A percentile compares a stretch with the other conserved stretches of the same genome.
These are phyloP conservation scores for Argopecten irradians DNA, from an alignment of 1,140 invertebrate genomes.

Conservation along the genomic window DNA sequence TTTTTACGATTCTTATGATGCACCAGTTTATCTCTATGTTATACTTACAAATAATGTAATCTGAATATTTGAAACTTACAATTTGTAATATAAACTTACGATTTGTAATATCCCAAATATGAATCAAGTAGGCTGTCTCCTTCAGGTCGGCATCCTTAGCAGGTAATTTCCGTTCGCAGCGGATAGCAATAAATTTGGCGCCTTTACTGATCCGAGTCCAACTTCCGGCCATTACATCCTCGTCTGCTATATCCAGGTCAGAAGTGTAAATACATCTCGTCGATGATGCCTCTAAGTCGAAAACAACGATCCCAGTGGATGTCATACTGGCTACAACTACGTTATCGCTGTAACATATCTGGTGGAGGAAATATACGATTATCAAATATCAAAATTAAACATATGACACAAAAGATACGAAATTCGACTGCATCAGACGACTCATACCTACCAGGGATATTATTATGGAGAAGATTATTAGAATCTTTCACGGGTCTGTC, in stretches of 20 bases:
- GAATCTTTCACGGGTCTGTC: no score
- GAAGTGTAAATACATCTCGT: neutral
- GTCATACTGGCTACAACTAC: neutral
- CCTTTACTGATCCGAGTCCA: slow-evolving; percentile 7
- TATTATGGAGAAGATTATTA: no score
- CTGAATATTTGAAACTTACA: no score
- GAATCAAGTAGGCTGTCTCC: neutral
- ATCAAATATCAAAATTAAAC: neutral
- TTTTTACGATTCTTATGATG: no score
- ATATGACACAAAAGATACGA: no score
- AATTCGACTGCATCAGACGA: no score
- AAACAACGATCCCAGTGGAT: neutral
- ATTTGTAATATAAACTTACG: neutral
- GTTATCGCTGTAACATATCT: neutral
- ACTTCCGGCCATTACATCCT: neutral
- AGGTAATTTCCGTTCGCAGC: neutral
- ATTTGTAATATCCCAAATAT: neutral
- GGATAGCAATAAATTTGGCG: neutral
- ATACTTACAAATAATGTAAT: no score
- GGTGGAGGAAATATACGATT: neutral
- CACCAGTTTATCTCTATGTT: no score
- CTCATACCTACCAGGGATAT: no score
- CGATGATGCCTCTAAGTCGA: neutral
- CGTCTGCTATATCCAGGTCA: neutral
- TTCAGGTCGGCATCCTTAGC: neutral